Percentiles rank a stretch among this genome's conserved stretches.
Conservation (phyloP, 2,113 vertebrate species). For the Oreocharis arfaki region DNA sequence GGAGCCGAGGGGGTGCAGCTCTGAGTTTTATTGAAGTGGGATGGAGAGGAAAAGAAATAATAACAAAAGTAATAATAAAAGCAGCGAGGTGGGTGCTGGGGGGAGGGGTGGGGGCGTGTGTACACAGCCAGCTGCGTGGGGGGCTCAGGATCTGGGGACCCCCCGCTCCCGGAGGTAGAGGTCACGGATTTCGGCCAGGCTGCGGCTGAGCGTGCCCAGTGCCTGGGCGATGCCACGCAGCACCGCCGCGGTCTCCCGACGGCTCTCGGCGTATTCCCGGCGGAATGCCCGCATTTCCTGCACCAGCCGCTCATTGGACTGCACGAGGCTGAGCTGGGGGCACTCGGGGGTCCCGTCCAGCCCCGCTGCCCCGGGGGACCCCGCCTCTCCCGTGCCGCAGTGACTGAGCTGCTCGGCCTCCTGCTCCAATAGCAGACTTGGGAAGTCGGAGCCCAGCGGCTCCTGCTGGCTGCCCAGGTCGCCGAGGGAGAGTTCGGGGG, state of each 20-base stretch:
- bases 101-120: too few relatives aligned
- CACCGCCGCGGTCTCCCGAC: not conserved
- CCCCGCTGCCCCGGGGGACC: accelerated
- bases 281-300: slow-evolving; percentile 44
- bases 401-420: not conserved
- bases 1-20: not conserved
- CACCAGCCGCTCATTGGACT: slow-evolving; percentile 14
- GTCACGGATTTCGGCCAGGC: slow-evolving; percentile 33
- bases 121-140: slow-evolving; percentile 36
- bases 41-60: not conserved
- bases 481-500: not conserved
- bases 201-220: not conserved
- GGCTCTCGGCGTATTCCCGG: slow-evolving; percentile 24
- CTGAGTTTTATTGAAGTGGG: not conserved
- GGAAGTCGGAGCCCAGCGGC: not conserved
- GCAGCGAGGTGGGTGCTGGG: not conserved
- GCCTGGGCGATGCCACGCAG: slow-evolving; percentile 36
- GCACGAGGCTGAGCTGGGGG: not conserved
- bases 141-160: not conserved
- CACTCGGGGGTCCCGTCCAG: not conserved
- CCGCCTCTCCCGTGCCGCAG: not conserved
- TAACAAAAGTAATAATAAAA: not conserved
- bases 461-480: not conserved
- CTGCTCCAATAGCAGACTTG: not conserved
- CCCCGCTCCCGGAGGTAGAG: slow-evolving; percentile 36